These are phyloP conservation scores for Lepidotrigona ventralis DNA, from an alignment of 1,140 invertebrate species.

Conservation along the genomic window DNA sequence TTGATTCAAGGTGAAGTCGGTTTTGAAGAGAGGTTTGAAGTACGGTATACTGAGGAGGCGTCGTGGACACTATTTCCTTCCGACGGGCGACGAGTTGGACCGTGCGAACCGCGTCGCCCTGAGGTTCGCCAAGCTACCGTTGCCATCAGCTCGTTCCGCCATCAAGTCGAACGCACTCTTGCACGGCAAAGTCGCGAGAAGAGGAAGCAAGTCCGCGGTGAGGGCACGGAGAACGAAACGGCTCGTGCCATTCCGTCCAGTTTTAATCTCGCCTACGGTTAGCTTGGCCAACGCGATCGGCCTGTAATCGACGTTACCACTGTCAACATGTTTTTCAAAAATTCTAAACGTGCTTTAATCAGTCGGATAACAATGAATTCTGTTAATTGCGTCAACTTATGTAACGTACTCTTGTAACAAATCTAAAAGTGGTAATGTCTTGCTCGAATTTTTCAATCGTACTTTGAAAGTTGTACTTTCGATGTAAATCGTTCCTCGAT, in stretches of 20 bases:
- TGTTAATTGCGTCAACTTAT: no score
- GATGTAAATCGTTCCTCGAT: no score
- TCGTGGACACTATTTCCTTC: constrained; percentile 71
- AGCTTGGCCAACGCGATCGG: constrained; percentile 56
- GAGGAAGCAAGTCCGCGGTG: background rate
- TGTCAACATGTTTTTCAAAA: no score
- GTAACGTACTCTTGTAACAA: no score
- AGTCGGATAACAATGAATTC: no score
- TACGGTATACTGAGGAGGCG: constrained; percentile 69
- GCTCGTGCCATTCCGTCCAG: constrained; percentile 44
- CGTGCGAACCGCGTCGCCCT: constrained; percentile 66
- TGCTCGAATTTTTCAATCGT: no score
- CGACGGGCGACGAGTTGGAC: constrained; percentile 63
- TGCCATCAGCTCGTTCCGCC: constrained; percentile 52
- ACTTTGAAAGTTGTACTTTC: no score
- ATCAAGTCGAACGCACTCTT: constrained; percentile 53
- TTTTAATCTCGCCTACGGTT: constrained; percentile 45
- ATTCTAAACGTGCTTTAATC: no score
- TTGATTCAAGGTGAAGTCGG: constrained; percentile 65
- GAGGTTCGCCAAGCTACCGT: constrained; percentile 69
- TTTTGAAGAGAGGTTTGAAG: constrained; percentile 66
- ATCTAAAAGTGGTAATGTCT: no score
- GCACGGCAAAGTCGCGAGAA: constrained; percentile 29
- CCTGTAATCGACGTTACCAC: background rate
- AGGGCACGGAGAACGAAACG: constrained; percentile 27